These are phyloP conservation scores for Physocephala rufipes DNA, from an alignment of 2,888 invertebrate genomes.

Conservation along the genomic window DNA sequence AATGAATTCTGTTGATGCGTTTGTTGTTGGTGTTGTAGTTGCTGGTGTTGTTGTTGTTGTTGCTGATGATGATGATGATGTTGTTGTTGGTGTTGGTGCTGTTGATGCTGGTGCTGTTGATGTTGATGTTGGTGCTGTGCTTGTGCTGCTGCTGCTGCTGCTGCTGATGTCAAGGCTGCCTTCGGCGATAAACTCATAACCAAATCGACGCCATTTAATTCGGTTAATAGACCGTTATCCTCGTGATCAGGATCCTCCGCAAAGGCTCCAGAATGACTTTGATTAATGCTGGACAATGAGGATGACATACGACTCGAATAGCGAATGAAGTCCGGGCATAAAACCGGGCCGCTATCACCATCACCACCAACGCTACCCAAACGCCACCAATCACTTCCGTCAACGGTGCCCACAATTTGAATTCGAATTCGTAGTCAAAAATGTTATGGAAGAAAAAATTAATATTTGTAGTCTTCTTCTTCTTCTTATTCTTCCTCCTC, in stretches of 20 bases:
- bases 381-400: too few species aligned
- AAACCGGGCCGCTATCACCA: not conserved
- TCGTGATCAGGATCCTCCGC: conserved; percentile 73
- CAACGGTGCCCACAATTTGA: too few species aligned
- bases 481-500: too few species aligned
- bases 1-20: conserved; percentile 66
- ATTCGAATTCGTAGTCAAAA: too few species aligned
- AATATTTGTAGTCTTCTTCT: too few species aligned
- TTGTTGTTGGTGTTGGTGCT: conserved; percentile 68
- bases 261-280: conserved; percentile 63
- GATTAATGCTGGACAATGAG: conserved; percentile 59
- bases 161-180: conserved; percentile 68
- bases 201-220: conserved; percentile 80
- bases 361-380: not conserved
- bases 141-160: conserved; percentile 67
- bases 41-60: conserved; percentile 68
- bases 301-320: conserved; percentile 61
- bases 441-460: too few species aligned
- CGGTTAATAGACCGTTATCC: conserved; percentile 72
- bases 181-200: conserved; percentile 83
- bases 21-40: conserved; percentile 45
- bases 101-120: conserved; percentile 67
- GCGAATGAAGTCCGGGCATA: not conserved
- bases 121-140: not conserved
- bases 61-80: conserved; percentile 68